A percentile compares a stretch with the other conserved stretches of the same genome.
phyloP scores from a whole-genome alignment of 2,888 invertebrate genomes.

The Lasioglossum vierecki region DNA sequence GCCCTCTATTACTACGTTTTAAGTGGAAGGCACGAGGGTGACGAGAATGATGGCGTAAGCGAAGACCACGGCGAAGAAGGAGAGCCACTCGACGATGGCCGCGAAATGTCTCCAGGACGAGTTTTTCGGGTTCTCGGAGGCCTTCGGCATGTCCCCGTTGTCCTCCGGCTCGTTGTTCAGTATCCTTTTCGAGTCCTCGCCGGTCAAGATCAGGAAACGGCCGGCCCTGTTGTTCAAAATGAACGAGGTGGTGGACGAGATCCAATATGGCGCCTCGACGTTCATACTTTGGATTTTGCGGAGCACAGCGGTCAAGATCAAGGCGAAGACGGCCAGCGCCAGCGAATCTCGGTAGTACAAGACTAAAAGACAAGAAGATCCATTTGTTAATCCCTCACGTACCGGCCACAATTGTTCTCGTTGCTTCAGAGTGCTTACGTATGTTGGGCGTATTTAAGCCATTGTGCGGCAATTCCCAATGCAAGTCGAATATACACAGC shows the following conservation, averaged over 20 bases:
- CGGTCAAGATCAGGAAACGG: slow-evolving; percentile 70
- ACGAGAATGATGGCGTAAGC: slow-evolving; percentile 74
- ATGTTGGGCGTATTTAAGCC: slow-evolving; percentile 87
- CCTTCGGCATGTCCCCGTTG: slow-evolving; percentile 55
- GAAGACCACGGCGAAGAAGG: slow-evolving; percentile 69
- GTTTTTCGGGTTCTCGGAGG: slow-evolving; percentile 37
- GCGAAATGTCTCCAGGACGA: slow-evolving; percentile 77
- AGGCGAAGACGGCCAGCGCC: slow-evolving; percentile 73
- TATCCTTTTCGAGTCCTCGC: slow-evolving; percentile 54
- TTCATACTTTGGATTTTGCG: slow-evolving; percentile 76
- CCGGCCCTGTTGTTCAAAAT: slow-evolving; percentile 72
- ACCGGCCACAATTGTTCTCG: neutral
- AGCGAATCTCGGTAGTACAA: slow-evolving; percentile 79
- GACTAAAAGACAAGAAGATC: slow-evolving; percentile 69
- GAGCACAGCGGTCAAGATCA: slow-evolving; percentile 77
- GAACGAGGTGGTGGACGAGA: slow-evolving; percentile 68
- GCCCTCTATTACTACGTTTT: neutral
- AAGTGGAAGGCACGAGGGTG: slow-evolving; percentile 47
- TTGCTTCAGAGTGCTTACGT: slow-evolving; percentile 79
- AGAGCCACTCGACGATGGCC: slow-evolving; percentile 77
- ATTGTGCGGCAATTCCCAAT: slow-evolving; percentile 87
- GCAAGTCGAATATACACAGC: slow-evolving; percentile 86
- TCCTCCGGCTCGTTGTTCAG: slow-evolving; percentile 61
- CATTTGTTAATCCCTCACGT: slow-evolving; percentile 4
- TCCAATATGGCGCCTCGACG: slow-evolving; percentile 75